Base-by-base conservation (phyloP, 2,888 invertebrate genomes). In the Helleia helle region DNA sequence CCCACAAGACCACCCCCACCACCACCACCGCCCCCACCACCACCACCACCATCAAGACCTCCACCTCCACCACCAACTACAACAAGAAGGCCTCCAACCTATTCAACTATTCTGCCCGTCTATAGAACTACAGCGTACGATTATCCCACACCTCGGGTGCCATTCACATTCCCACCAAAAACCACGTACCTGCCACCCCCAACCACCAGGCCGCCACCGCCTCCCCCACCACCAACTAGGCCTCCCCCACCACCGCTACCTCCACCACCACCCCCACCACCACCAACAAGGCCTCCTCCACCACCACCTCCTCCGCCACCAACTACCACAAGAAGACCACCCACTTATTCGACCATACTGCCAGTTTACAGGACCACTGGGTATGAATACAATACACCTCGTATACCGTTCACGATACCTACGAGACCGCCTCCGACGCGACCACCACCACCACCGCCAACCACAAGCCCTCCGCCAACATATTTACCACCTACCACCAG, bases 361-460 rank as follows among this genome's bases (percentile, higher is more conserved):
- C 18, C 18, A 17, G 4, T 11, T 18, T 18, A 12, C 3, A 34
- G 22, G 18, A 34, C 30, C 11, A 40, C 40, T 3, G 40, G 31
- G 7, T 31, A 31, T 11, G 9, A 40, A 14, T 38, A 38, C 38
- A 22, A 28, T 7, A 38, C 38, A 6, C 38, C 38, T 13, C 18
- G 28, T 13, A 18, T 38, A 5, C 38, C 38, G 13, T 38, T 38
- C 8, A 38, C 38, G 5, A n/a, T 34, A 15, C 41, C 44, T n/a
- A 41, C 44, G 1, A 36, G 34, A n/a, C 38, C 29, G 12, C 22
- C 42, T 17, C 25, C 38, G 6, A 31, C 38, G 2, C 34, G 27
- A 7, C 27, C 31, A 2, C 46, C 43, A 40, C 48, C 54, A 7
- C 47, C 50, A 4, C 40, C 48, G 1, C 39, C 43, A 11, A 25